Evolutionary conservation across 2,797 vertebrate genomes (phyloP), one percentile per base, ranked within the genome.

Genomic region (Betta splendens): DNA sequence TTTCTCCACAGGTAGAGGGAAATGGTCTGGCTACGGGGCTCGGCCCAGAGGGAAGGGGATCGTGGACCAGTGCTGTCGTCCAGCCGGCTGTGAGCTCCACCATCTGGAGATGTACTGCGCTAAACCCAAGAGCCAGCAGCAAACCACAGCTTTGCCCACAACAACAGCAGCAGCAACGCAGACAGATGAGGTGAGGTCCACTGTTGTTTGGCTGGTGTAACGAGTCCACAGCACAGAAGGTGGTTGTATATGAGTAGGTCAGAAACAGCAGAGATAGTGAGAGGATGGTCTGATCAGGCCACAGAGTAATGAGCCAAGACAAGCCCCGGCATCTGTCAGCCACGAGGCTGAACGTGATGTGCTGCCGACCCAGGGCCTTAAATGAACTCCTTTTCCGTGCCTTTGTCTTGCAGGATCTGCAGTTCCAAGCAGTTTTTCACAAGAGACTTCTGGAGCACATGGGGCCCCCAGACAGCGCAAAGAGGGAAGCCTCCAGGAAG

Each of bases 51-150:
- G 84, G 39, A 87, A 80, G 59, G 89, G 90, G 1, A 90, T 91
- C 0, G 89, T 88, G 44, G 90, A 91, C 18, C 71, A 75, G 56
- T 91, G 90, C 43, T 91, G 90, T 25, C 60, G 50, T 10, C 46
- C 76, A 0, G n/a, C 50, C 0, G 87, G 89, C 32, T 90, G 89
- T 38, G 87, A 89, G 13, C 84, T 90, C 15, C 75, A 87, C 20
- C 70, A 84, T 8, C 74, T 91, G 56, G 90, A 91, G 76, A 80
- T 69, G 52, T 91, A 90, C 61, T 91, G 90, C 7, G 86, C 85
- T 25, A 90, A 89, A 69, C 64, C 88, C 6, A 86, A 74, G 65
- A 51, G 13, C 66, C 66, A 49, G 22, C 28, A 55, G 39, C 28
- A 5, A 1, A 60, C 59, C n/a, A 72, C 78, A 2, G 21, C 56